phyloP scores from a whole-genome alignment of 2,888 invertebrate species.

The Myathropa florea region DNA sequence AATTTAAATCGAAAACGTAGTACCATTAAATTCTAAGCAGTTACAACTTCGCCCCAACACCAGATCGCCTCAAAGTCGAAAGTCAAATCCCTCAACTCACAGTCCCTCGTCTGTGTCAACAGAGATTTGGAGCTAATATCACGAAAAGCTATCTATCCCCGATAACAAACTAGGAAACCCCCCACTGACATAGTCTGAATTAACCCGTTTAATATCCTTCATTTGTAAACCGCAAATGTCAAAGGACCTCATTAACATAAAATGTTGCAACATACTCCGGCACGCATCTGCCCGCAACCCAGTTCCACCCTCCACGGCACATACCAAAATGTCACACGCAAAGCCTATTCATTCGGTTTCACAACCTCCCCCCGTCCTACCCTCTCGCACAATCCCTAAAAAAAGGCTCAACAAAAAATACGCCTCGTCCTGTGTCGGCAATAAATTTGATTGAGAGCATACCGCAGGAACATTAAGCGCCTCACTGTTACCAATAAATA shows the following conservation, averaged over 20 bases:
- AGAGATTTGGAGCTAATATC: background rate
- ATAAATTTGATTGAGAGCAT: slow-evolving; percentile 63
- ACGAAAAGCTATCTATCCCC: background rate
- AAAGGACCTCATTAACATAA: slow-evolving; percentile 57
- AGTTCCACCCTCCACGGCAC: background rate
- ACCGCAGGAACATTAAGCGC: slow-evolving; percentile 57
- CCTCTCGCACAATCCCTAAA: background rate
- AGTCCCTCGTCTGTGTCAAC: background rate
- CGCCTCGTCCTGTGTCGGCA: slow-evolving; percentile 13
- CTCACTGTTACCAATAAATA: slow-evolving; percentile 53
- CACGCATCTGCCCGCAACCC: slow-evolving; percentile 10
- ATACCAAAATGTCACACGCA: slow-evolving; percentile 51
- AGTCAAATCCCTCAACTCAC: background rate
- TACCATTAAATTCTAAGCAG: background rate
- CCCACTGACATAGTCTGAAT: slow-evolving; percentile 8
- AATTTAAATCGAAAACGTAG: too few relatives aligned
- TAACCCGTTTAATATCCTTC: slow-evolving; percentile 35
- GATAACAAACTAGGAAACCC: slow-evolving; percentile 1
- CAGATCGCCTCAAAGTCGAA: background rate
- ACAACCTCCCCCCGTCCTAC: background rate
- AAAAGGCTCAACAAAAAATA: slow-evolving; percentile 19
- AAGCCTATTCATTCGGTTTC: slow-evolving; percentile 34
- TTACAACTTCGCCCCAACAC: background rate
- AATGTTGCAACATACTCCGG: slow-evolving; percentile 32
- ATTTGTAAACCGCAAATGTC: slow-evolving; percentile 44